Evolutionary conservation across 2,888 invertebrate species (phyloP).

Genomic region (Heliconius charithonia): DNA sequence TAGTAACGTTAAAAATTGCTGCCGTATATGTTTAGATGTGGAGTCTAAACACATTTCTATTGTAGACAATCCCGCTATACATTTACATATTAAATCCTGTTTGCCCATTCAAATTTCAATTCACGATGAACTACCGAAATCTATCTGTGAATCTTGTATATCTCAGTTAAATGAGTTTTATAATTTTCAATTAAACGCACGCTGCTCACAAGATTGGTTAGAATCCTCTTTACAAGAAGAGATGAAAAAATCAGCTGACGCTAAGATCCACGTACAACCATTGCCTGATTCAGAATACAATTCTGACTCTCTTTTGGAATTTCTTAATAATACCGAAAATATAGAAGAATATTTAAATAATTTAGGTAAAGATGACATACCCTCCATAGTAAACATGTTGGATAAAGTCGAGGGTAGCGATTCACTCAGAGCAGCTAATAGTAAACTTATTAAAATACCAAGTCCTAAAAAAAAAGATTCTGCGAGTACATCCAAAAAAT

Average conservation of each 20-base stretch:
- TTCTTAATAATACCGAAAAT: conserved; percentile 76
- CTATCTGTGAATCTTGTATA: conserved; percentile 71
- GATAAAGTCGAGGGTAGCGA: conserved; percentile 69
- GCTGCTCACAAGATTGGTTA: conserved; percentile 77
- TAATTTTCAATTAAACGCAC: conserved; percentile 75
- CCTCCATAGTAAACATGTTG: conserved; percentile 74
- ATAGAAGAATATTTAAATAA: conserved; percentile 77
- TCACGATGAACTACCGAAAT: conserved; percentile 70
- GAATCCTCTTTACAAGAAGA: conserved; percentile 68
- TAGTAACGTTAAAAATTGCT: conserved; percentile 66
- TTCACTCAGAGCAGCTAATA: conserved; percentile 47
- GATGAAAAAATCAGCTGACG: conserved; percentile 62
- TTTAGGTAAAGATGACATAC: conserved; percentile 77
- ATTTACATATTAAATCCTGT: conserved; percentile 73
- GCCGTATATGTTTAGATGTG: conserved; percentile 73
- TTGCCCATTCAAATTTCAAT: conserved; percentile 63
- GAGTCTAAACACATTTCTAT: conserved; percentile 70
- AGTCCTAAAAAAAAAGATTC: conserved; percentile 70
- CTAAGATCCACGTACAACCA: conserved; percentile 71
- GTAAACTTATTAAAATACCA: conserved; percentile 59
- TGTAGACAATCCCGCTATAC: conserved; percentile 68
- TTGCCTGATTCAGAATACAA: conserved; percentile 79
- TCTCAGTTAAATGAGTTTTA: conserved; percentile 73
- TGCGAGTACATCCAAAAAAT: conserved; percentile 49
- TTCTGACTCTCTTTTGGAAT: conserved; percentile 77